Conservation (phyloP, 2,113 vertebrate species). For the Lontra canadensis region DNA sequence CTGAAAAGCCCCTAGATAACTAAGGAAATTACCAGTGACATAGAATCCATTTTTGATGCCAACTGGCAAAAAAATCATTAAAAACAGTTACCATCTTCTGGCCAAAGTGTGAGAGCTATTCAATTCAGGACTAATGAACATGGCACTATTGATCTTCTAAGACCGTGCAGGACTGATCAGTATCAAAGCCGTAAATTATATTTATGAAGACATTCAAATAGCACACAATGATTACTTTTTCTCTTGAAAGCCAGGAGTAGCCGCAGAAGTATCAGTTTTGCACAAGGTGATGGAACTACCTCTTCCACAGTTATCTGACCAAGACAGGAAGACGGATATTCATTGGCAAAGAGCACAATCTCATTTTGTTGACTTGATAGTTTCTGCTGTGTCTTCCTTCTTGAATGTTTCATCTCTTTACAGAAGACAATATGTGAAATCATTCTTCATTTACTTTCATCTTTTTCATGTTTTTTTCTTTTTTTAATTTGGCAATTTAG, state of each 20-base stretch:
- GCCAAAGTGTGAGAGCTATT: slow-evolving; percentile 59
- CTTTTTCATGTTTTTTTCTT: not conserved
- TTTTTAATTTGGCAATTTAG: not conserved
- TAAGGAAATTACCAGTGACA: slow-evolving; percentile 61
- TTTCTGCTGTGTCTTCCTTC: not conserved
- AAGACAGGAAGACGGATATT: slow-evolving; percentile 56
- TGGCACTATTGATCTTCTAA: slow-evolving; percentile 69
- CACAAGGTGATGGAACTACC: slow-evolving; percentile 57
- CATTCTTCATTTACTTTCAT: slow-evolving; percentile 44
- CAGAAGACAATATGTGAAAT: slow-evolving; percentile 12
- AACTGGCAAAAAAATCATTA: slow-evolving; percentile 70
- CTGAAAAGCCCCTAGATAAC: slow-evolving; percentile 38
- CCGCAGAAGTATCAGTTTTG: not conserved
- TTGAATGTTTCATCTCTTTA: not conserved
- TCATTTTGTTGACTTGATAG: slow-evolving; percentile 51
- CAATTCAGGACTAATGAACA: slow-evolving; percentile 69
- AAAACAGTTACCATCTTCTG: slow-evolving; percentile 60
- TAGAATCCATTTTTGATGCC: slow-evolving; percentile 60
- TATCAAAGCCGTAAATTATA: slow-evolving; percentile 66
- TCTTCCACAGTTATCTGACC: slow-evolving; percentile 55
- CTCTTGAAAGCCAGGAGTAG: slow-evolving; percentile 27
- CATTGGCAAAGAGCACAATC: not conserved
- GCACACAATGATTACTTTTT: slow-evolving; percentile 70
- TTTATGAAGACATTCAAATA: slow-evolving; percentile 79
- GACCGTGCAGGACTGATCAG: slow-evolving; percentile 63